phyloP scores from a whole-genome alignment of 2,113 vertebrate genomes.

The Thunnus thynnus region DNA sequence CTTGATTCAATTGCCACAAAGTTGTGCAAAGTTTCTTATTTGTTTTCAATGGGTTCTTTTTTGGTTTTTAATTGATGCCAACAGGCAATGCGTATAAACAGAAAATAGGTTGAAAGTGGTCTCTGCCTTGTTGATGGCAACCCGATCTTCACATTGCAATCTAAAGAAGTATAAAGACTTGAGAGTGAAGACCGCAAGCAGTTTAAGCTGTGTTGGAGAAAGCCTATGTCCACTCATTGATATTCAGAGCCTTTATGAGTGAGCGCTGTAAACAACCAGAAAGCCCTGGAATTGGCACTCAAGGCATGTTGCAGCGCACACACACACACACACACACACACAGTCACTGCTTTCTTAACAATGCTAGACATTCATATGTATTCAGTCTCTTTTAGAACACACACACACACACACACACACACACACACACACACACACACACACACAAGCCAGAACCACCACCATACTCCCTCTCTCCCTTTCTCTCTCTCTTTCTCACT shows the following conservation, averaged over 20 bases:
- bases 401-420: not conserved
- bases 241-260: constrained; percentile 73
- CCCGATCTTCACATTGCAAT: constrained; percentile 40
- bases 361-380: constrained; percentile 67
- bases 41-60: not conserved
- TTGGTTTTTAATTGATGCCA: not conserved
- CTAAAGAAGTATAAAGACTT: constrained; percentile 28
- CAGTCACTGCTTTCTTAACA: constrained; percentile 52
- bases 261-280: constrained; percentile 76
- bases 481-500: constrained; percentile 22
- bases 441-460: constrained; percentile 18
- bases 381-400: constrained; percentile 50
- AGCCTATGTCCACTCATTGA: constrained; percentile 72
- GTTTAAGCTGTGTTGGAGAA: constrained; percentile 43
- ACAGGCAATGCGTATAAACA: not conserved
- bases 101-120: constrained; percentile 2
- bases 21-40: not conserved
- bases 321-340: constrained; percentile 21
- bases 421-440: constrained; percentile 23
- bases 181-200: constrained; percentile 35
- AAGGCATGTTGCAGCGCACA: constrained; percentile 45
- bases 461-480: not conserved
- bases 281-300: constrained; percentile 66
- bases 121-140: constrained; percentile 8
- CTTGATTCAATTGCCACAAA: constrained; percentile 31